Evolutionary conservation across 1,140 invertebrate species (phyloP), one percentile per base, ranked within the genome.

Genomic region (Solen grandis): DNA sequence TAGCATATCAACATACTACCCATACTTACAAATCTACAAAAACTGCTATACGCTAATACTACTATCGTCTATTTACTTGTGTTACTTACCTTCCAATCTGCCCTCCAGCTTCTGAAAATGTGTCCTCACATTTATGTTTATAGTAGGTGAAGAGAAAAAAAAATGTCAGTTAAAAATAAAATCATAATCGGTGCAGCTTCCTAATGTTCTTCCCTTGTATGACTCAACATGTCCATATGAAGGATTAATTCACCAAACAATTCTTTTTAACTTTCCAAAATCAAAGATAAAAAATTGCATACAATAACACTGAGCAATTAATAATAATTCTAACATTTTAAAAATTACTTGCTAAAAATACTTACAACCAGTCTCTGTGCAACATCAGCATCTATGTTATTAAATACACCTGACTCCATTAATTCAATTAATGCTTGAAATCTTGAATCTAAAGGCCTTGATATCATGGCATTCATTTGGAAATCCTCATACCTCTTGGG

Each of bases 381-480:
- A 3, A 38, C 10, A 5, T 66, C 62, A 19, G 27, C 25, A 22
- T 66, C 62, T 38, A 66, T 66, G 27, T 66, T 33, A 41, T 66
- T 66, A 14, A 66, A 66, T 31, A 33, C 25, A 38, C 62, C 62
- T 2, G 62, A 38, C 22, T 36, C n/a, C 62, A 66, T 66, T 38
- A 66, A 38, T 38, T 14, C 62, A 16, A 5, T 16, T 13, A 66
- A 22, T 4, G 62, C 19, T 38, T 66, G 62, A 5, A 66, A 3
- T 66, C 10, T 41, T 41, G 36, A 33, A 41, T 66, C 33, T 41
- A 13, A 16, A 33, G 62, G 62, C 22, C 33, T 25, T 31, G 22
- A 27, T 3, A 13, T 19, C 62, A 66, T 66, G 3, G 14, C 14
- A 25, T 66, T 38, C 62, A 66, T 66, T 10, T 38, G 62, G 36